phyloP scores from a whole-genome alignment of 2,113 vertebrate species.

The Dicentrarchus labrax region DNA sequence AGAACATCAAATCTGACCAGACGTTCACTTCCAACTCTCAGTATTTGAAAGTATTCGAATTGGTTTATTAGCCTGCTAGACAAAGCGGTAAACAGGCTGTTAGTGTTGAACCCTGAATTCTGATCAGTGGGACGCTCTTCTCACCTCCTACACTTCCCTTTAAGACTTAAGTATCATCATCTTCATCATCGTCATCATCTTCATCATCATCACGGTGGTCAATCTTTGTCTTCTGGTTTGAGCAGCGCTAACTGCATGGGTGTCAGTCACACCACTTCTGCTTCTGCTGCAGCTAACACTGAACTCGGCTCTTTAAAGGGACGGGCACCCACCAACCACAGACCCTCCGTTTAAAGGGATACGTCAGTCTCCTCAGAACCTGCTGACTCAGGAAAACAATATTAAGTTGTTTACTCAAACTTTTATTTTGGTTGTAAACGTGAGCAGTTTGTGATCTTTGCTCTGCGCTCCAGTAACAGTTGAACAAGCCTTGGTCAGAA shows the following conservation, averaged over 20 bases:
- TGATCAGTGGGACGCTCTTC: conserved; percentile 14
- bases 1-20: neutral
- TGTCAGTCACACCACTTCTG: neutral
- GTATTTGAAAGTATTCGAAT: neutral
- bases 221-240: conserved; percentile 22
- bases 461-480: too few relatives aligned
- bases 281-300: conserved; percentile 24
- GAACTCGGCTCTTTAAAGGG: conserved; percentile 41
- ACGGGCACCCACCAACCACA: neutral
- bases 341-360: conserved; percentile 16
- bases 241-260: conserved; percentile 46
- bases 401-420: too few relatives aligned
- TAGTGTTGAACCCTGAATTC: conserved; percentile 48
- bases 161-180: neutral
- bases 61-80: too few relatives aligned
- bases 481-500: too few relatives aligned
- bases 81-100: neutral
- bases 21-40: neutral
- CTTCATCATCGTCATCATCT: neutral
- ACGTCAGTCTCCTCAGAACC: neutral
- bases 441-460: too few relatives aligned
- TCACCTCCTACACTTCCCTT: conserved; percentile 37
- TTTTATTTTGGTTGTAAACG: too few relatives aligned
- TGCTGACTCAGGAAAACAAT: neutral
- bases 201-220: conserved; percentile 8